These are phyloP conservation scores for Platyura marginata DNA, from an alignment of 1,140 invertebrate genomes.

Conservation along the genomic window DNA sequence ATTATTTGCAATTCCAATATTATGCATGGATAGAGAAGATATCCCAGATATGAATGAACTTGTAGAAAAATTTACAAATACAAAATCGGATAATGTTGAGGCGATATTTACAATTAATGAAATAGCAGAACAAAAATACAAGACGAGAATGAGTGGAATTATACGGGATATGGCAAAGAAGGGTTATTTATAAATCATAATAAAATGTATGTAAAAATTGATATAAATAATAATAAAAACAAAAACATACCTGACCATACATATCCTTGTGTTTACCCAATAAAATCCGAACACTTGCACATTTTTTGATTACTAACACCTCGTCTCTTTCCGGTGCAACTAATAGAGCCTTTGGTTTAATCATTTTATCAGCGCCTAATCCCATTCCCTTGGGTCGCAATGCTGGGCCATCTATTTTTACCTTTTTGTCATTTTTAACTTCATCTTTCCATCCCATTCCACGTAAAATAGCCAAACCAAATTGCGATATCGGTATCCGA, in stretches of 20 bases:
- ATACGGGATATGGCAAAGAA: neutral
- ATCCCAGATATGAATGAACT: conserved; percentile 11
- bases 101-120: neutral
- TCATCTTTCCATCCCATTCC: conserved; percentile 78
- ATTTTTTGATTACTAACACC: conserved; percentile 40
- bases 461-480: conserved; percentile 78
- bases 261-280: conserved; percentile 50
- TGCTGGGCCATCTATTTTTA: conserved; percentile 32
- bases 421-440: conserved; percentile 39
- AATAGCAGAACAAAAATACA: neutral
- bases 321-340: conserved; percentile 30
- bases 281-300: conserved; percentile 49
- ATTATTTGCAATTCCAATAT: conserved; percentile 12
- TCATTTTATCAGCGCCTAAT: conserved; percentile 63
- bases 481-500: conserved; percentile 66
- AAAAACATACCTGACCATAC: conserved; percentile 49
- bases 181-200: conserved; percentile 4
- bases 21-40: conserved; percentile 14
- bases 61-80: conserved; percentile 5
- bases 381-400: conserved; percentile 75
- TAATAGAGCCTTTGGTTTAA: conserved; percentile 24
- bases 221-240: conserved; percentile 4
- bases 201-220: conserved; percentile 2
- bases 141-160: neutral
- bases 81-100: neutral